A percentile compares a stretch with the other conserved stretches of the same genome.
Conservation (phyloP, 2,797 vertebrate species). For the Cossypha dichroa region DNA sequence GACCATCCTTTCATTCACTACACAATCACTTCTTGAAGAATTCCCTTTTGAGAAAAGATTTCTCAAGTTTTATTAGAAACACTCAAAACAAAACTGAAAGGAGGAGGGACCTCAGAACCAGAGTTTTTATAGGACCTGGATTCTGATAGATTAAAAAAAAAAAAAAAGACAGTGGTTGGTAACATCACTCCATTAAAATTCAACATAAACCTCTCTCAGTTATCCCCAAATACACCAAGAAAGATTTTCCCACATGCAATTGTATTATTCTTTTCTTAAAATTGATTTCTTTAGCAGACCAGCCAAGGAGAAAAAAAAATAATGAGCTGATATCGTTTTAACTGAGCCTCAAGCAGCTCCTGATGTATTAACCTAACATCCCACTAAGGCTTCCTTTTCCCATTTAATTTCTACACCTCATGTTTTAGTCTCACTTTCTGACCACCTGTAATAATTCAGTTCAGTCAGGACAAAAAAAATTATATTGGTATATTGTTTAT, state of each 20-base stretch:
- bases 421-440: background rate
- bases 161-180: background rate
- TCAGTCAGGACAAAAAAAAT: background rate
- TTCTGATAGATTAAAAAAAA: background rate
- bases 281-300: conserved; percentile 6
- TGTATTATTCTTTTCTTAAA: background rate
- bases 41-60: background rate
- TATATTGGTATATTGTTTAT: background rate
- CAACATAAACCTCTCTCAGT: background rate
- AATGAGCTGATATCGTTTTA: background rate
- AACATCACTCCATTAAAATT: background rate
- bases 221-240: background rate
- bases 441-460: background rate
- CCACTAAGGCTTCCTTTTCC: background rate
- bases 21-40: background rate
- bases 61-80: background rate
- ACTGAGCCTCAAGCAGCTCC: conserved; percentile 3
- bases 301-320: background rate
- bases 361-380: background rate
- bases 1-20: background rate
- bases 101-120: background rate
- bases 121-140: background rate
- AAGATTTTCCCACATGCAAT: background rate
- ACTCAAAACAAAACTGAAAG: background rate
- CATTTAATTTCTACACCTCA: background rate